Conservation (phyloP, 2,113 vertebrate genomes). For the Cairina moschata region DNA sequence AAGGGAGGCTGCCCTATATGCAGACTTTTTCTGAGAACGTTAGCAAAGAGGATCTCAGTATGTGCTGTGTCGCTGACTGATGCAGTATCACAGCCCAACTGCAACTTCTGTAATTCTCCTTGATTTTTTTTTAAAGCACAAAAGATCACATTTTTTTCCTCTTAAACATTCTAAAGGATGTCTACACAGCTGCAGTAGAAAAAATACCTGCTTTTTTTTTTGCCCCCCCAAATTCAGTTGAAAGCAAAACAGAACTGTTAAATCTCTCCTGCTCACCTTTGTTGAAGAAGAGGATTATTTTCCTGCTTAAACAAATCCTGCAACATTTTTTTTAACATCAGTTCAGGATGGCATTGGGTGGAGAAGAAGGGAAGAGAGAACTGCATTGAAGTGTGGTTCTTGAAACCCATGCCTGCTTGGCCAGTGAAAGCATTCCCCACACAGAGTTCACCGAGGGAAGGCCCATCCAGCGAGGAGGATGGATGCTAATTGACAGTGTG, state of each 20-base stretch:
- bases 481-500: not conserved
- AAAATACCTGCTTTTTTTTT: not conserved
- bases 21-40: not conserved
- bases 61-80: not conserved
- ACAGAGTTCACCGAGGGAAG: not conserved
- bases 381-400: not conserved
- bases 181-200: not conserved
- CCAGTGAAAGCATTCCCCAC: not conserved
- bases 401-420: not conserved
- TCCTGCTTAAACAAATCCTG: not conserved
- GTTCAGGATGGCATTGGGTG: not conserved
- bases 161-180: not conserved
- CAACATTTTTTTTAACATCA: not conserved
- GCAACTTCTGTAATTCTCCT: not conserved
- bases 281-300: not conserved
- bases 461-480: not conserved
- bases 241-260: not conserved
- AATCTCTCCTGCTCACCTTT: not conserved
- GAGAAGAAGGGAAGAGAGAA: not conserved
- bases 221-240: not conserved
- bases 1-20: not conserved
- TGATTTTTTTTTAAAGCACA: not conserved
- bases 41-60: accelerated
- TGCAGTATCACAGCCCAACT: too few species aligned
- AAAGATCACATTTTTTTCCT: not conserved